phyloP scores from a whole-genome alignment of 2,113 vertebrate genomes.

The Ursus arctos region DNA sequence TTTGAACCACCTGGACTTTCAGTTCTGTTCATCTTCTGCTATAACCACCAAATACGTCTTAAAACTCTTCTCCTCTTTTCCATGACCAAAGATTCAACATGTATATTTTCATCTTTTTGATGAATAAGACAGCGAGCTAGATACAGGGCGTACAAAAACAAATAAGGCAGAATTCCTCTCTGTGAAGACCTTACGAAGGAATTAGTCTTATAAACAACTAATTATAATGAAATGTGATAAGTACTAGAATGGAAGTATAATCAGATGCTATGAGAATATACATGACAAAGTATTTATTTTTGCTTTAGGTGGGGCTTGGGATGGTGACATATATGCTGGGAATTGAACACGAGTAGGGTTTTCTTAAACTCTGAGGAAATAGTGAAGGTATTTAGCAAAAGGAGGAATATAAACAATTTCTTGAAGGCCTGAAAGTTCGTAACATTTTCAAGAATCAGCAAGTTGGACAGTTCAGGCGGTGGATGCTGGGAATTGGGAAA shows the following conservation, averaged over 20 bases:
- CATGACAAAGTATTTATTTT: conserved; percentile 67
- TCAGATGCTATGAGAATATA: conserved; percentile 51
- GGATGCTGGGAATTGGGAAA: not conserved
- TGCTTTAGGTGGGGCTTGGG: conserved; percentile 42
- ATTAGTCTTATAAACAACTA: conserved; percentile 50
- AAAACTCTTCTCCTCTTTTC: not conserved
- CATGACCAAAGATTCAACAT: not conserved
- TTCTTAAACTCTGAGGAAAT: conserved; percentile 54
- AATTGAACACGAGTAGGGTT: conserved; percentile 43
- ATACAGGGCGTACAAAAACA: conserved; percentile 40
- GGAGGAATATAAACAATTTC: conserved; percentile 10
- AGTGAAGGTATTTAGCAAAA: conserved; percentile 48
- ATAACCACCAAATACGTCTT: not conserved
- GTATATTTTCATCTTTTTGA: not conserved
- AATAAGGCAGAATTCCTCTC: not conserved
- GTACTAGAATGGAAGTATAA: not conserved
- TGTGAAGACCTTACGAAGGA: conserved; percentile 45
- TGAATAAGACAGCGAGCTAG: not conserved
- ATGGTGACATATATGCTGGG: not conserved
- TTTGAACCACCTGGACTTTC: not conserved
- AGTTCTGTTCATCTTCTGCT: not conserved
- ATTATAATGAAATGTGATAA: conserved; percentile 59
- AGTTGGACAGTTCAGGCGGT: not conserved
- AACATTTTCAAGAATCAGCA: not conserved
- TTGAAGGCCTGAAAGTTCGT: not conserved